phyloP scores from a whole-genome alignment of 1,140 invertebrate species.

The Diachasma alloeum region DNA sequence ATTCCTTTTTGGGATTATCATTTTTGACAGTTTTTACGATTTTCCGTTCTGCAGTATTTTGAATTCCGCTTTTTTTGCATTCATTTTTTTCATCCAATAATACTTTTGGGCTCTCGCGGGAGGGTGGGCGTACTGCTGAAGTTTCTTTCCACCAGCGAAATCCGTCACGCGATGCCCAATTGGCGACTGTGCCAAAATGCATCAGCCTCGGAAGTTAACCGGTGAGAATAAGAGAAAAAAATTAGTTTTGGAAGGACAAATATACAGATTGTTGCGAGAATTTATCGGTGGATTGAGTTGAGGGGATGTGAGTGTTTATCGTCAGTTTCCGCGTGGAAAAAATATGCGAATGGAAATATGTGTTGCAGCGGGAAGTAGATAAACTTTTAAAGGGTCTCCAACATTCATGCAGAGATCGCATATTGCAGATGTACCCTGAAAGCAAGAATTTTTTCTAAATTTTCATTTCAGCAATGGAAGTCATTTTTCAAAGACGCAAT shows the following conservation, averaged over 20 bases:
- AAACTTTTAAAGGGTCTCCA: no score
- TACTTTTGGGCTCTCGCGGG: background rate
- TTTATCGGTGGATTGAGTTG: background rate
- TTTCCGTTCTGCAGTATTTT: background rate
- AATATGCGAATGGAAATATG: no score
- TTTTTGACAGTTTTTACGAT: background rate
- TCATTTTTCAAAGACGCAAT: no score
- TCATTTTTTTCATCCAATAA: slow-evolving; percentile 2
- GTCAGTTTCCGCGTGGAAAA: background rate
- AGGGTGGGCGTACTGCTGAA: slow-evolving; percentile 9
- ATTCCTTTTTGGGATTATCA: background rate
- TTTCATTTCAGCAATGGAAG: no score
- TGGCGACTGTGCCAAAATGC: slow-evolving; percentile 21
- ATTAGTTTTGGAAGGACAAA: background rate
- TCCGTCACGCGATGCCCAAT: slow-evolving; percentile 16
- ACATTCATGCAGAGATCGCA: no score
- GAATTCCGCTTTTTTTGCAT: background rate
- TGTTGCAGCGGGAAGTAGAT: no score
- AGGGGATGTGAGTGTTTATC: background rate
- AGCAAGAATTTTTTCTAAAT: no score
- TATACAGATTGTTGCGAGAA: background rate
- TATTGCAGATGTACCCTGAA: no score
- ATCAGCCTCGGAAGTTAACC: background rate
- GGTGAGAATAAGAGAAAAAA: background rate
- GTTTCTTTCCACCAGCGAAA: slow-evolving; percentile 5